phyloP scores from a whole-genome alignment of 2,113 vertebrate species.

The Pituophis catenifer region DNA sequence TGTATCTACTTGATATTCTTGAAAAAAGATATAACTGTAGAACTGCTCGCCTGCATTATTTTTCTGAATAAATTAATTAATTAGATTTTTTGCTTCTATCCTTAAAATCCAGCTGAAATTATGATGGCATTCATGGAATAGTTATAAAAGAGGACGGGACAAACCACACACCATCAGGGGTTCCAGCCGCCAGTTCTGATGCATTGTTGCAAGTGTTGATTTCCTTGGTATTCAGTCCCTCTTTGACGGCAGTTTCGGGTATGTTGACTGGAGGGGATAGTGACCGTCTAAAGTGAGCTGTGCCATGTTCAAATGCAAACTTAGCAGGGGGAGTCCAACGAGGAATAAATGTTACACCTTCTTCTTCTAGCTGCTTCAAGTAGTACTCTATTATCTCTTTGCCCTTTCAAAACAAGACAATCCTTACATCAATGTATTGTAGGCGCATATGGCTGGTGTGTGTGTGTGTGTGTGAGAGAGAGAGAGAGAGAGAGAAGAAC shows the following conservation, averaged over 20 bases:
- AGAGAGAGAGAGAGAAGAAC: background rate
- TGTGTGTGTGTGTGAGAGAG: background rate
- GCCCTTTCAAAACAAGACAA: conserved; percentile 73
- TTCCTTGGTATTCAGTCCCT: conserved; percentile 67
- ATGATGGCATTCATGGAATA: background rate
- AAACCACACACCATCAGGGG: conserved; percentile 76
- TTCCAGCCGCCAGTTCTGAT: conserved; percentile 68
- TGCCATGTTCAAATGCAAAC: conserved; percentile 53
- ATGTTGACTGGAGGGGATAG: conserved; percentile 61
- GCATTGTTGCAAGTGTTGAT: conserved; percentile 62
- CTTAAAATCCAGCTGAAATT: background rate
- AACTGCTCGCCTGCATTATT: background rate
- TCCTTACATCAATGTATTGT: background rate
- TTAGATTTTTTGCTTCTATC: background rate
- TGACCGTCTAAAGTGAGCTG: conserved; percentile 42
- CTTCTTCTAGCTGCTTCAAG: conserved; percentile 85
- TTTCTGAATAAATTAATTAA: background rate
- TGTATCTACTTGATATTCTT: background rate
- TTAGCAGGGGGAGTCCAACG: conserved; percentile 77
- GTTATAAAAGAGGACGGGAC: background rate
- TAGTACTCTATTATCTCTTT: conserved; percentile 97
- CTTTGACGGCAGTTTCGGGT: conserved; percentile 66
- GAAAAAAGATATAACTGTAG: background rate
- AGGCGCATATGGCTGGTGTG: background rate
- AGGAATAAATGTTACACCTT: conserved; percentile 85